Evolutionary conservation across 2,797 vertebrate genomes (phyloP).

Genomic region (Enoplosus armatus): DNA sequence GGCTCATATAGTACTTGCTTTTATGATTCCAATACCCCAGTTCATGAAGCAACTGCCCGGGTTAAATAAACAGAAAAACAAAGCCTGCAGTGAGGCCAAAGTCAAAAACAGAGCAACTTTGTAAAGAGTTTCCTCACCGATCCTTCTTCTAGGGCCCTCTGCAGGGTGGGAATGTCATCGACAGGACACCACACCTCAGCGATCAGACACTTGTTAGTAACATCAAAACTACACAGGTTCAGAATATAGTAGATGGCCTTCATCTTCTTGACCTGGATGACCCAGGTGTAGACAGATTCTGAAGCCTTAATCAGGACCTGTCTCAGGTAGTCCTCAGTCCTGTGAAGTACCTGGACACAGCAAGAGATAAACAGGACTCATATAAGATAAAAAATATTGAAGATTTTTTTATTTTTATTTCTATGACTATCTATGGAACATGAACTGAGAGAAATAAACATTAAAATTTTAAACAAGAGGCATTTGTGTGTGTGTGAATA

Average conservation of each 20-base stretch:
- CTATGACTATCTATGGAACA: not conserved
- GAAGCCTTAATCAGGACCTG: slow-evolving; percentile 96
- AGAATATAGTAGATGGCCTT: slow-evolving; percentile 98
- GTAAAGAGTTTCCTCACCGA: slow-evolving; percentile 87
- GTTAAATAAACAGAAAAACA: slow-evolving; percentile 25
- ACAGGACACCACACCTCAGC: slow-evolving; percentile 98
- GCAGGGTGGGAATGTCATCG: slow-evolving; percentile 88
- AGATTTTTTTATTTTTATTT: not conserved
- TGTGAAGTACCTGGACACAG: slow-evolving; percentile 89
- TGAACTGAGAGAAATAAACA: not conserved
- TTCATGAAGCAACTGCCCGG: not conserved
- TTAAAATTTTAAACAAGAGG: not conserved
- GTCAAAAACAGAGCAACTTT: not conserved
- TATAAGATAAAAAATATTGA: not conserved
- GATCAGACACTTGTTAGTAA: slow-evolving; percentile 98
- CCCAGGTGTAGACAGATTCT: slow-evolving; percentile 92
- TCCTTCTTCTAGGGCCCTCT: slow-evolving; percentile 91
- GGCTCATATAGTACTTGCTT: not conserved
- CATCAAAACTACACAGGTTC: slow-evolving; percentile 98
- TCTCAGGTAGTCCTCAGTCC: slow-evolving; percentile 95
- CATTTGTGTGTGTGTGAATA: not conserved
- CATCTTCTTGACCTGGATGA: slow-evolving; percentile 97
- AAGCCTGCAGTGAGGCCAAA: not conserved
- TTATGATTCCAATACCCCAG: slow-evolving; percentile 1
- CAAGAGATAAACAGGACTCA: not conserved